Base-by-base conservation (phyloP, 2,797 vertebrate genomes). In the Epinephelus awoara region DNA sequence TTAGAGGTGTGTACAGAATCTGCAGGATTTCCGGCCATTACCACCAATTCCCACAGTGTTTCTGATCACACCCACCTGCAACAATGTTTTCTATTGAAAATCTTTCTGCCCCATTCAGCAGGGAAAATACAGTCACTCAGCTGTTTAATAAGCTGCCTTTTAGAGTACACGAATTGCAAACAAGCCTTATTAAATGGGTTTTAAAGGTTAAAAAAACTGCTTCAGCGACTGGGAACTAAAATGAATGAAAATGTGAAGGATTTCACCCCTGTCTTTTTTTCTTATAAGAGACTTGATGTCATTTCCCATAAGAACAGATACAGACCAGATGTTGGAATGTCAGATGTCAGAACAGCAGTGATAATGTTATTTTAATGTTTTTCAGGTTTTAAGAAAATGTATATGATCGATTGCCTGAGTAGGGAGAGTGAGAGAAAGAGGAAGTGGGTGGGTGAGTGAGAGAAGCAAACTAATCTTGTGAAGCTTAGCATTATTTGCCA, bases 21-120 rank as follows among this genome's bases (percentile, higher is more conserved):
- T 23, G 34, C 38, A 47, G 49, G 51, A 68, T 58, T 73, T 49
- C 59, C 0, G 2, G 44, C 38, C 34, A 42, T 13, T 56, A 51
- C 47, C 1, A 13, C 38, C 19, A 34, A 9, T 74, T 57, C 55
- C 64, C 75, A 50, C 58, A 56, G 49, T 70, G 51, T 65, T 54
- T 67, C 19, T 59, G 29, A 77, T 82, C 67, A 57, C 42, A 64
- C 23, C 55, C 61, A 67, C 75, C 56, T 62, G 61, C 38, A 71
- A 67, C 75, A 70, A 23, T 80, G 65, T 65, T 75, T 59, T 75
- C 19, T 56, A 71, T 55, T 79, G 49, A 81, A 73, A 65, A 50
- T 56, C 42, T 68, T 80, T 68, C 34, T 58, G 46, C 23, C n/a
- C 23, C 42, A 62, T 72, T 69, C 66, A 58, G 57, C 66, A 68